Conservation (phyloP, 2,888 invertebrate species). For the Drosophila nr. medialis region DNA sequence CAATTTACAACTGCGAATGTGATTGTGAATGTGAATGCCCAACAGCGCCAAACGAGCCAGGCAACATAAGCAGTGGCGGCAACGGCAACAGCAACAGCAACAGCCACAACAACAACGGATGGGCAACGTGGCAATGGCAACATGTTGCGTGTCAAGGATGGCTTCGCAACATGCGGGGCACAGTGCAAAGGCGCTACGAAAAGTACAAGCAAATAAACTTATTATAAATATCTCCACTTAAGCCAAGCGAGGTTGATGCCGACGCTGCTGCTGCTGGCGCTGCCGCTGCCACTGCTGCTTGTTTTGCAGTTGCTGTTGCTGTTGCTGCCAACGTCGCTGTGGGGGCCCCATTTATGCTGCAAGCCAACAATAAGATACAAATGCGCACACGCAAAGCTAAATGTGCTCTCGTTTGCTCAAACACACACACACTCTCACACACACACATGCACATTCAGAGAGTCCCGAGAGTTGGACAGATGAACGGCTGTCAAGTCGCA, state of each 20-base stretch:
- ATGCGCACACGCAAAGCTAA: conserved; percentile 77
- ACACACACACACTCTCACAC: conserved; percentile 22
- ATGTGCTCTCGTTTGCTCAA: conserved; percentile 68
- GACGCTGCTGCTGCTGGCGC: conserved; percentile 20
- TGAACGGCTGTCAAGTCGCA: conserved; percentile 65
- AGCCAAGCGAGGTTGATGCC: conserved; percentile 54
- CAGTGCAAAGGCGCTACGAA: conserved; percentile 48
- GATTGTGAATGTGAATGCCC: conserved; percentile 74
- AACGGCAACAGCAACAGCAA: conserved; percentile 35
- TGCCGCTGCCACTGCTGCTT: conserved; percentile 12
- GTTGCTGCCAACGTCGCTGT: conserved; percentile 54
- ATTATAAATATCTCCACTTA: conserved; percentile 81
- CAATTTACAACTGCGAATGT: conserved; percentile 83
- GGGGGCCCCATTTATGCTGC: conserved; percentile 72
- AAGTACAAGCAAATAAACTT: conserved; percentile 78
- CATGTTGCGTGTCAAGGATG: conserved; percentile 71
- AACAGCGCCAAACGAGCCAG: conserved; percentile 73
- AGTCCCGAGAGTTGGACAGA: conserved; percentile 34
- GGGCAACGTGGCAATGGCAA: conserved; percentile 71
- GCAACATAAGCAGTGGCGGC: conserved; percentile 62
- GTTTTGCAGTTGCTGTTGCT: conserved; percentile 28
- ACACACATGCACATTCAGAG: conserved; percentile 10
- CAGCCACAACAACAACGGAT: conserved; percentile 25
- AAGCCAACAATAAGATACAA: conserved; percentile 66
- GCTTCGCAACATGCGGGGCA: conserved; percentile 52